Percentiles rank a stretch among this genome's conserved stretches.
Evolutionary conservation across 2,113 vertebrate species (phyloP).

Genomic region (Acanthisitta chloris): DNA sequence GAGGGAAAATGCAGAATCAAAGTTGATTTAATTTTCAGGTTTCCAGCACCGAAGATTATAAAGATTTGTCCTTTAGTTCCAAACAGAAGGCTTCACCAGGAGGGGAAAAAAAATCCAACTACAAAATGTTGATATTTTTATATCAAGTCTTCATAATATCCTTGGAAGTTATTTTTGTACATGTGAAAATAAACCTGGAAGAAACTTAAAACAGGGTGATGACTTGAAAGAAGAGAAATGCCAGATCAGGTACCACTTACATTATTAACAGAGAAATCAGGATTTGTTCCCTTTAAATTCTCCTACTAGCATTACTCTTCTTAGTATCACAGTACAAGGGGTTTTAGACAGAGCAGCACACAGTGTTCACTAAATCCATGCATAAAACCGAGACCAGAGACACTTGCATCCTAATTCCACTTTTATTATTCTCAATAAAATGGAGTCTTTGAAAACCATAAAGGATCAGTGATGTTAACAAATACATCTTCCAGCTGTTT

Average conservation of each 20-base stretch:
- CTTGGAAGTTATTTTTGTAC: neutral
- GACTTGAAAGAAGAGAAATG: neutral
- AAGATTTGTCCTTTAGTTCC: neutral
- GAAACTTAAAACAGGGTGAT: neutral
- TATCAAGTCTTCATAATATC: neutral
- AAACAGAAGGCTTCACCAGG: neutral
- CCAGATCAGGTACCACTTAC: neutral
- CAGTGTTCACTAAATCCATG: slow-evolving; percentile 25
- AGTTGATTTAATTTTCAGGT: neutral
- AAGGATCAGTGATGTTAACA: slow-evolving; percentile 34
- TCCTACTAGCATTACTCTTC: neutral
- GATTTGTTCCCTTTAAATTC: slow-evolving; percentile 12
- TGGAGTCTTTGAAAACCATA: neutral
- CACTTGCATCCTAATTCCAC: slow-evolving; percentile 41
- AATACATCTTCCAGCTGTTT: slow-evolving; percentile 14
- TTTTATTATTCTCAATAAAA: slow-evolving; percentile 68
- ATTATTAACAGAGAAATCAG: neutral
- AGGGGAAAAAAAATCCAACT: neutral
- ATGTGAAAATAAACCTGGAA: neutral
- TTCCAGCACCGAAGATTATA: neutral
- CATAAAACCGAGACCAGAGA: neutral
- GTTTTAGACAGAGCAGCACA: slow-evolving; percentile 4
- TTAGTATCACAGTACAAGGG: neutral
- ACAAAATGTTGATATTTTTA: neutral
- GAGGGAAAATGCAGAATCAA: neutral